Base-by-base conservation (phyloP, 2,113 vertebrate species). In the Thamnaconus septentrionalis region DNA sequence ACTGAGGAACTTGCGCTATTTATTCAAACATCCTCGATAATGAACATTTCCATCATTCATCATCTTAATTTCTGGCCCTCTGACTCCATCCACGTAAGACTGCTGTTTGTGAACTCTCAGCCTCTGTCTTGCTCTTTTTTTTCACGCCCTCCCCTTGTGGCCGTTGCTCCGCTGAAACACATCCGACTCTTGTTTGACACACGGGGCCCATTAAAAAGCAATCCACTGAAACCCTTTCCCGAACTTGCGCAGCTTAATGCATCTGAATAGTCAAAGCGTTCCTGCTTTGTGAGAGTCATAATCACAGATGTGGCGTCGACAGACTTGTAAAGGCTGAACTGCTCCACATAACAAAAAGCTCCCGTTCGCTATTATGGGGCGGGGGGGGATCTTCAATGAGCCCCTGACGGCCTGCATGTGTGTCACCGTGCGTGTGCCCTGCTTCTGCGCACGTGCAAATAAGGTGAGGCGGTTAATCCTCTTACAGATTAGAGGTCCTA, bases 1-100 rank as follows among this genome's bases (percentile, higher is more conserved):
- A 90, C 91, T 90, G 93, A 77, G 92, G 92, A 91, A 92, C 87
- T 88, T 88, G 89, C 84, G 74, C 79, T 64, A 90, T 88, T 88
- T 64, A 41, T 52, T 76, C 65, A 3, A 57, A 49, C 73, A 55
- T 65, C 57, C 7, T 39, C 50, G 56, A 44, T 51, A 11, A 71
- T 70, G 63, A 54, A 60, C 39, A 31, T 57, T 73, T 31, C 66
- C 55, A 59, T 75, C 56, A 6, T 5, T 62, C 59, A 7, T 48
- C 47, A 48, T 48, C 63, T 66, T 64, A 62, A 65, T 51, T 58
- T 55, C 18, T 48, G 47, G 1, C 41, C 73, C 7, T 40, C 66
- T 54, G 51, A 74, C 61, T 73, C 70, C 73, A 65, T 67, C 70
- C 53, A 53, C 56, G 39, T 9, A 41, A 61, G 41, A 9, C 10